Percentiles rank a stretch among this genome's conserved stretches.
phyloP scores from a whole-genome alignment of 2,888 invertebrate genomes.

The Acronicta aceris region DNA sequence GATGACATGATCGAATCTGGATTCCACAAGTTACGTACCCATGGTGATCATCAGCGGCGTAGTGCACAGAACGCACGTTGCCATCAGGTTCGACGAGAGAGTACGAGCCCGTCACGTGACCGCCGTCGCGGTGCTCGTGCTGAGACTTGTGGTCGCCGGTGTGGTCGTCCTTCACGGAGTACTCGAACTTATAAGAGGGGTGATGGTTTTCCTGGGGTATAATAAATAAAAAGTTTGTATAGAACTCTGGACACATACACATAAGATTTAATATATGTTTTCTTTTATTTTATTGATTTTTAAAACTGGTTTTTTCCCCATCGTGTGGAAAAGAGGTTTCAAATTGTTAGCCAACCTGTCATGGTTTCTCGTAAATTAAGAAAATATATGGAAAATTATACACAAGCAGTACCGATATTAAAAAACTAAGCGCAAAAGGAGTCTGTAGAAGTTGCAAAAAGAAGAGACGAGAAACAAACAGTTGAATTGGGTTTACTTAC shows the following conservation, averaged over 20 bases:
- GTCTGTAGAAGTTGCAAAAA: neutral
- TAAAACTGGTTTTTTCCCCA: no score
- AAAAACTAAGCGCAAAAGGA: no score
- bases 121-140: constrained; percentile 88
- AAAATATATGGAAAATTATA: no score
- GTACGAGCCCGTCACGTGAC: constrained; percentile 90
- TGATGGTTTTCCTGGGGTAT: constrained; percentile 62
- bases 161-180: constrained; percentile 88
- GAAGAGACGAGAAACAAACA: no score
- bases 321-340: no score
- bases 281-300: no score
- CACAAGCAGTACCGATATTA: no score
- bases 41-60: constrained; percentile 84
- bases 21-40: constrained; percentile 69
- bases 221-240: neutral
- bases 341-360: no score
- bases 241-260: no score
- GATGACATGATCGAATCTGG: no score
- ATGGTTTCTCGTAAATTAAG: no score
- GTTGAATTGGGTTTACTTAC: constrained; percentile 49
- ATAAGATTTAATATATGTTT: no score
- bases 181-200: constrained; percentile 89
- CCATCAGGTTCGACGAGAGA: constrained; percentile 90
- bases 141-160: constrained; percentile 90
- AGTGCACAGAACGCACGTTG: constrained; percentile 88